Evolutionary conservation across 1,140 invertebrate genomes (phyloP).

Genomic region (Agrypnia vestita): DNA sequence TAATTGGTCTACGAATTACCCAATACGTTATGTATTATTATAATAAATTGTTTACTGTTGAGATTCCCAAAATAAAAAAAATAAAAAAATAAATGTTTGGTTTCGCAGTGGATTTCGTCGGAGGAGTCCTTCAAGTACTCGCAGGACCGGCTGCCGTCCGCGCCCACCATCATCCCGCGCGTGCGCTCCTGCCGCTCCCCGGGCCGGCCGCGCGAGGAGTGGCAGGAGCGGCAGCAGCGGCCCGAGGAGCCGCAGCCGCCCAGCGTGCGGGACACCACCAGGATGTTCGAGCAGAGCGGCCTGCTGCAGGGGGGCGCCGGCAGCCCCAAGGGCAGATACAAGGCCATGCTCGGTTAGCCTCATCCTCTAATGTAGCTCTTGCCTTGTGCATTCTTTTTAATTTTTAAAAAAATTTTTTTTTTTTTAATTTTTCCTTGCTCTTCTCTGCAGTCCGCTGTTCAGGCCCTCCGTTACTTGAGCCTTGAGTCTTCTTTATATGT

Average conservation of each 20-base stretch:
- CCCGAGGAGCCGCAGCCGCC: slow-evolving; percentile 53
- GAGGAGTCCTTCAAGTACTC: slow-evolving; percentile 69
- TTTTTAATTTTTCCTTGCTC: too few relatives aligned
- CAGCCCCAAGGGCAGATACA: slow-evolving; percentile 34
- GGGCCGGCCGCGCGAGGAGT: slow-evolving; percentile 57
- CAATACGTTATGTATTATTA: too few relatives aligned
- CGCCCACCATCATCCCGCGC: slow-evolving; percentile 68
- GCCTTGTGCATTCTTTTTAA: too few relatives aligned
- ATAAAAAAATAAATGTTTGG: slow-evolving; percentile 12
- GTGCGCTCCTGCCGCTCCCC: slow-evolving; percentile 64
- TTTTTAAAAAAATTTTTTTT: too few relatives aligned
- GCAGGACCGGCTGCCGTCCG: slow-evolving; percentile 65
- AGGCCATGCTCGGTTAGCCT: slow-evolving; percentile 21
- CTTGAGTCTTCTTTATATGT: too few relatives aligned
- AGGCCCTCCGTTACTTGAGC: too few relatives aligned
- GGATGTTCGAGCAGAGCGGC: slow-evolving; percentile 53
- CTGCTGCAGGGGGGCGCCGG: slow-evolving; percentile 21
- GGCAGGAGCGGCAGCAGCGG: slow-evolving; percentile 59
- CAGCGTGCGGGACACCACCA: slow-evolving; percentile 37
- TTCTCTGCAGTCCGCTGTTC: too few relatives aligned
- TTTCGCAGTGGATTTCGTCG: slow-evolving; percentile 69
- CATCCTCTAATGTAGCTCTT: too few relatives aligned
- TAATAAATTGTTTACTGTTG: too few relatives aligned
- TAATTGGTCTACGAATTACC: too few relatives aligned
- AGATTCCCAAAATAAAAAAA: too few relatives aligned